phyloP scores from a whole-genome alignment of 2,113 vertebrate genomes.

The Actinemys pallida region DNA sequence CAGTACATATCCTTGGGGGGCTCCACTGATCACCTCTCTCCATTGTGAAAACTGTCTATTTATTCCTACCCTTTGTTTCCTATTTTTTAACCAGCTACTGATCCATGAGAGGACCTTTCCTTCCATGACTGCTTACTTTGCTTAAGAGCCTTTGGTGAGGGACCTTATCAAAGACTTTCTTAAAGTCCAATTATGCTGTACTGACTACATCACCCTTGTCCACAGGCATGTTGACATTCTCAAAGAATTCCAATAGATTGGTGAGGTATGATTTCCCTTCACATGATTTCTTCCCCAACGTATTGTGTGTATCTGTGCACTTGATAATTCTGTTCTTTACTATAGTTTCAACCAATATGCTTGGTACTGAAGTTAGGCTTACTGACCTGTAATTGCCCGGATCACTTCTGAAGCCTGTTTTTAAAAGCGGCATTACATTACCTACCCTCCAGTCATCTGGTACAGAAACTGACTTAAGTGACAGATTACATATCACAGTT shows the following conservation, averaged over 20 bases:
- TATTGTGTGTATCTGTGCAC: neutral
- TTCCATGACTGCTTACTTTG: neutral
- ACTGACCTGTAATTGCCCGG: neutral
- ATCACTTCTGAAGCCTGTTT: neutral
- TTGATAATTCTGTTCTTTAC: neutral
- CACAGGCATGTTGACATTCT: neutral
- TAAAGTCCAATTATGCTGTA: neutral
- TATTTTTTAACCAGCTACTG: neutral
- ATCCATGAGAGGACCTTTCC: neutral
- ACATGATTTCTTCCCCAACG: neutral
- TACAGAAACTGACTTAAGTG: neutral
- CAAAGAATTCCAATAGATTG: neutral
- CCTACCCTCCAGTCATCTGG: neutral
- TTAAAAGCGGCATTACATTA: neutral
- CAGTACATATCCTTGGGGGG: neutral
- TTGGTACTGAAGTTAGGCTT: neutral
- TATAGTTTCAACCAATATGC: neutral
- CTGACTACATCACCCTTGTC: neutral
- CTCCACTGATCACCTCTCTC: neutral
- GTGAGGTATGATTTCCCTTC: neutral
- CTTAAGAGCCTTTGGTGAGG: neutral
- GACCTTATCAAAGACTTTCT: neutral
- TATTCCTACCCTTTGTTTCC: neutral
- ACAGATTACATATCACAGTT: too few relatives aligned
- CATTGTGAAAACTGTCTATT: neutral